Percentiles rank a stretch among this genome's conserved stretches.
These are phyloP conservation scores for Isaurus tuberculatus DNA, from an alignment of 92 coral and sea anemone genomes.

Conservation along the genomic window DNA sequence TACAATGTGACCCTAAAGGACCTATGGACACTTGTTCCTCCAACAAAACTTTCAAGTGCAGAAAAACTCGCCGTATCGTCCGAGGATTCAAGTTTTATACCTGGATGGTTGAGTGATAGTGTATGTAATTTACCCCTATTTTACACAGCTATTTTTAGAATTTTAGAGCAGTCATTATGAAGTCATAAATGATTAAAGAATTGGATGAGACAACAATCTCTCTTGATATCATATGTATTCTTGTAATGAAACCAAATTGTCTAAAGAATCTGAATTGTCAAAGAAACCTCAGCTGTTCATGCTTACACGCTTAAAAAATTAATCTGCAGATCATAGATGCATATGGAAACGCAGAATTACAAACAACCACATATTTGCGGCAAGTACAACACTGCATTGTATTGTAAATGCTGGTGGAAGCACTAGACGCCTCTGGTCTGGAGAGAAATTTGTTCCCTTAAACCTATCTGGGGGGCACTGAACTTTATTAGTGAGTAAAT, in stretches of 20 bases:
- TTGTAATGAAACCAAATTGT: too few species aligned
- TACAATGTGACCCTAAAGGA: not conserved
- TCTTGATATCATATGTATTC: not conserved
- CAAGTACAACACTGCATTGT: constrained; percentile 7
- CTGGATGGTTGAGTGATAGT: not conserved
- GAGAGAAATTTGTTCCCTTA: constrained; percentile 1
- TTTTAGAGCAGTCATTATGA: not conserved
- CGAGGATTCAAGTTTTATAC: not conserved
- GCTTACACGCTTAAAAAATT: not conserved
- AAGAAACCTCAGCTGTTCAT: not conserved
- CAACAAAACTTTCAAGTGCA: not conserved
- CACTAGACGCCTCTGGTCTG: not conserved
- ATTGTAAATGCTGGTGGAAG: not conserved
- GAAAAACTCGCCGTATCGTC: not conserved
- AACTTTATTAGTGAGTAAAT: not conserved
- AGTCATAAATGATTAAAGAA: not conserved
- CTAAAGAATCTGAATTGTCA: not conserved
- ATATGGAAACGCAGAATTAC: not conserved
- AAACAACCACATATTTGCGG: not conserved
- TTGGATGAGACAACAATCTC: not conserved
- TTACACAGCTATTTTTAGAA: not conserved
- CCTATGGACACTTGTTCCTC: not conserved
- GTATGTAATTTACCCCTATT: not conserved
- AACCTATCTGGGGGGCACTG: not conserved
- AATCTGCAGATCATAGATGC: not conserved